These are phyloP conservation scores for Gavia stellata DNA, from an alignment of 2,113 vertebrate species.

Conservation along the genomic window DNA sequence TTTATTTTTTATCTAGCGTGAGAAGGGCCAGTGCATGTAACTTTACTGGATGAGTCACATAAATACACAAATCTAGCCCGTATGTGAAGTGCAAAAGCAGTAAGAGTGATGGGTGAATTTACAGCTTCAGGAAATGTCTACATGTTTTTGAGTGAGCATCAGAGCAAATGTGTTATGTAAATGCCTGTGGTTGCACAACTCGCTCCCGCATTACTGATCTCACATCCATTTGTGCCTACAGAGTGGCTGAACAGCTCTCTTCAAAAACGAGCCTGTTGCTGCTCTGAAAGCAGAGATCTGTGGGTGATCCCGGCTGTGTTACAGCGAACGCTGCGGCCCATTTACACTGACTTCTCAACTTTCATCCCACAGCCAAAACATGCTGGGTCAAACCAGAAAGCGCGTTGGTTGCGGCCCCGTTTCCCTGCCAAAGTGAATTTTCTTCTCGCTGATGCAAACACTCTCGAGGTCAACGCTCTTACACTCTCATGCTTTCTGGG, in stretches of 20 bases:
- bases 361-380: not conserved
- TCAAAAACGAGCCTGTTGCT: fast-evolving
- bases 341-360: not conserved
- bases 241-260: not conserved
- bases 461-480: not conserved
- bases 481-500: fast-evolving
- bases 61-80: not conserved
- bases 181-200: not conserved
- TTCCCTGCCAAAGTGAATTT: not conserved
- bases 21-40: not conserved
- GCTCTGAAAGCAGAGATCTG: not conserved
- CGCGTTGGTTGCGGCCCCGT: fast-evolving
- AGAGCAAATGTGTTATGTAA: not conserved
- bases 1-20: not conserved
- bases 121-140: conserved; percentile 9
- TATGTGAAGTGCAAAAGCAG: not conserved
- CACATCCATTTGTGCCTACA: not conserved
- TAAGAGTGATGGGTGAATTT: not conserved
- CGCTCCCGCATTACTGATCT: not conserved
- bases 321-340: fast-evolving
- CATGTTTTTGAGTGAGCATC: not conserved
- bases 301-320: not conserved
- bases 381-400: not conserved
- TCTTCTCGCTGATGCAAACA: not conserved
- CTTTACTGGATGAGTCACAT: conserved; percentile 18